Evolutionary conservation across 2,888 invertebrate species (phyloP), one percentile per base, ranked within the genome.

Genomic region (Epistrophella euchroma): DNA sequence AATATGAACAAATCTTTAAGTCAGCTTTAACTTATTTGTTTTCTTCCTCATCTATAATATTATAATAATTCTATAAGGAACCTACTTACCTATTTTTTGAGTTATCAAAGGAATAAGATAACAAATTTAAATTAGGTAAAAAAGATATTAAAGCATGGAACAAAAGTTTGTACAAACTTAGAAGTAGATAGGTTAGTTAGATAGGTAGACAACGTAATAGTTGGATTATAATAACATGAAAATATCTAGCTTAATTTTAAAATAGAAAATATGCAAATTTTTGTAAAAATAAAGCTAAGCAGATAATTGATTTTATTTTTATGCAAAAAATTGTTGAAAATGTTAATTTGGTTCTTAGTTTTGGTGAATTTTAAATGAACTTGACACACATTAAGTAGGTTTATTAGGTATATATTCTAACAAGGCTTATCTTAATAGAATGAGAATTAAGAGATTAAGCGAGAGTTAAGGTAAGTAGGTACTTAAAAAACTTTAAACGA

Each of bases 341-440:
- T 47, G 45, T 32, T 40, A 66, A 66, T 50, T 28, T 45, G 4
- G 10, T 40, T 64, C 11, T 32, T 47, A 45, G 6, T 52, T 66
- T 22, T 22, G 10, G 35, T 19, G 37, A 68, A 37, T 52, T 68
- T 68, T 25, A 5, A 68, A 68, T 68, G 19, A 68, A 22, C 68
- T 50, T 68, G 50, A 37, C 50, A 68, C 66, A 66, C 35, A 66
- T 68, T 50, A 32, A 22, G 35, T 47, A 32, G 32, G 4, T 19
- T 32, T 19, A 13, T 13, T 5, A 19, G 22, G 10, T 68, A 5
- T 2, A 5, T 22, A 0, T 28, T 3, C n/a, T n/a, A n/a, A 6
- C n/a, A 52, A 28, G 15, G 25, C 22, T 25, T 52, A 15, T 15
- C 25, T 52, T 15, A 52, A 52, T 25, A 22, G 25, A 28, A 50